Percentiles rank a stretch among this genome's conserved stretches.
phyloP scores from a whole-genome alignment of 92 coral and sea anemone genomes.

The Parazoanthus swiftii region DNA sequence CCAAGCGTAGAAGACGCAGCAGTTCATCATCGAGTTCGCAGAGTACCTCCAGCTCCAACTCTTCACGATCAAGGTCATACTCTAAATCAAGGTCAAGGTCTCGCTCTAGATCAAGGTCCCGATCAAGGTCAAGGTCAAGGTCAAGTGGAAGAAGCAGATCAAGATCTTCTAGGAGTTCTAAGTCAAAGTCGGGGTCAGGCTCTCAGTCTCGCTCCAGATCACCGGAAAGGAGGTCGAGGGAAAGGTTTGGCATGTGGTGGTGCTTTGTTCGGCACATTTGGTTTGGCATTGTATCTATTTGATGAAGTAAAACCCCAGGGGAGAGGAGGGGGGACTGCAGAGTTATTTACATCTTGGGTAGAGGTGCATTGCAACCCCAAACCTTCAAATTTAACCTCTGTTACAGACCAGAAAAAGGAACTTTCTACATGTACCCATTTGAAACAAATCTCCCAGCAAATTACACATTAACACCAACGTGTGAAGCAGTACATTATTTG shows the following conservation, averaged over 20 bases:
- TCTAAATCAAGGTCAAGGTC: slow-evolving; percentile 73
- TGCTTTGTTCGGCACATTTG: background rate
- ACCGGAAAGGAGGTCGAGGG: slow-evolving; percentile 49
- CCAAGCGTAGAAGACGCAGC: slow-evolving; percentile 46
- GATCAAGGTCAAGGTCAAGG: slow-evolving; percentile 51
- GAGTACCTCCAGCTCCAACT: slow-evolving; percentile 49
- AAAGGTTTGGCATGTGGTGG: slow-evolving; percentile 38
- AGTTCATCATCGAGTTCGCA: slow-evolving; percentile 49
- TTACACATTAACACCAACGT: too few species aligned
- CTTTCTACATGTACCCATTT: too few species aligned
- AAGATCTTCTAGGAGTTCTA: slow-evolving; percentile 43
- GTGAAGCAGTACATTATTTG: too few species aligned
- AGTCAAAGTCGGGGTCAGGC: slow-evolving; percentile 49
- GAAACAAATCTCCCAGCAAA: too few species aligned
- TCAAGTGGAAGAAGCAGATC: slow-evolving; percentile 46
- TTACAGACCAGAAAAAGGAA: too few species aligned
- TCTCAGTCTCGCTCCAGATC: slow-evolving; percentile 67
- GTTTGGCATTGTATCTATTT: background rate
- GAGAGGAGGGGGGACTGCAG: too few species aligned
- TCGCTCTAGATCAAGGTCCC: slow-evolving; percentile 65
- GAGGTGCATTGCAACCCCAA: too few species aligned
- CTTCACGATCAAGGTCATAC: slow-evolving; percentile 55
- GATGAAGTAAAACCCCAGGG: background rate
- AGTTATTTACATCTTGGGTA: too few species aligned
- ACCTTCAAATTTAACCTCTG: background rate